Evolutionary conservation across 2,113 vertebrate genomes (phyloP).

Genomic region (Eurypyga helias): DNA sequence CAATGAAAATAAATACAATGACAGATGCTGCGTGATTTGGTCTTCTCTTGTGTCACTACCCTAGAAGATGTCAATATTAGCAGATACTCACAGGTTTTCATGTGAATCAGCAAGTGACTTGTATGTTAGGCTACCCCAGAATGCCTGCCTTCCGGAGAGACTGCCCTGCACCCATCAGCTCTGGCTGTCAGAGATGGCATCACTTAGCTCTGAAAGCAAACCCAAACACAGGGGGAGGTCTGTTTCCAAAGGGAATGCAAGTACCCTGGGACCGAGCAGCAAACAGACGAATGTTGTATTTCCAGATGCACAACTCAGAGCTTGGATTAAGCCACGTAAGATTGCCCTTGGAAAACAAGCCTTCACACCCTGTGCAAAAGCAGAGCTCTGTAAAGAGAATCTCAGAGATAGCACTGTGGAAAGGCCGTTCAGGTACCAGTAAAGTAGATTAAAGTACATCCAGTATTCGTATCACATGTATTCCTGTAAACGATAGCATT

Average conservation of each 20-base stretch:
- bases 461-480: not conserved
- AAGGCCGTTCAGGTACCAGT: not conserved
- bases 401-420: not conserved
- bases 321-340: not conserved
- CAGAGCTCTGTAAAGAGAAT: not conserved
- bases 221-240: not conserved
- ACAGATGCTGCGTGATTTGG: not conserved
- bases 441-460: not conserved
- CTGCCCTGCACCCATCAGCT: fast-evolving
- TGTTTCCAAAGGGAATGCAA: not conserved
- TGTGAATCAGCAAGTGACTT: not conserved
- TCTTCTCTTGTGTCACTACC: not conserved
- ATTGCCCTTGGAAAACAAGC: not conserved
- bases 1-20: not conserved
- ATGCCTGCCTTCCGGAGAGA: not conserved
- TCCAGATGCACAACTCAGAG: not conserved
- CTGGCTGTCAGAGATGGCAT: not conserved
- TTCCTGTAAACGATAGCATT: not conserved
- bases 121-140: not conserved
- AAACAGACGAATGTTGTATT: not conserved
- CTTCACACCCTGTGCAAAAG: not conserved
- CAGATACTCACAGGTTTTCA: not conserved
- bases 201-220: not conserved
- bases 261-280: fast-evolving
- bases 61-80: not conserved